Evolutionary conservation across 2,888 invertebrate species (phyloP), one percentile per base, ranked within the genome.

Genomic region (Belgica antarctica): DNA sequence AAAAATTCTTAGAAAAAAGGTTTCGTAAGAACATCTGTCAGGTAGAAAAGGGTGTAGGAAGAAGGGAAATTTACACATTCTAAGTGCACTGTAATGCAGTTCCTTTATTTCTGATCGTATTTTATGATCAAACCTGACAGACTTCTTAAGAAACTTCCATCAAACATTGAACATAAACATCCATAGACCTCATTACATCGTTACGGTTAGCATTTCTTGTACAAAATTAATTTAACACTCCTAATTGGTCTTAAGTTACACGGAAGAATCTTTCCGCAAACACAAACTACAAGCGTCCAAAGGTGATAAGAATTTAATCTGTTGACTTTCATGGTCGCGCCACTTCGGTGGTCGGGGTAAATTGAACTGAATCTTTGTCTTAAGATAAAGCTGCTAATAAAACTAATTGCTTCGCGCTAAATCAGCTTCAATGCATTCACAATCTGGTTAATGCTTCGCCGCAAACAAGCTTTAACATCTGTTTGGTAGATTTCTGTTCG

Each of bases 181-280:
- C 15, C 41, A 41, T 41, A 41, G 41, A 41, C 41, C n/a, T 41
- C 41, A 41, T 41, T n/a, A 41, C 41, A 41, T 41, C 15, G n/a
- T 41, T 41, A n/a, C 15, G 41, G 41, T 15, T 41, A 41, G 41
- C n/a, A 41, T 15, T 41, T 10, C 12, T 41, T 41, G 41, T 15
- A 41, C 41, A 41, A 41, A 41, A 41, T 41, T 41, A n/a, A n/a
- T n/a, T n/a, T n/a, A n/a, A n/a, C n/a, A n/a, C 41, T 41, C 15
- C 10, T 31, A 10, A 10, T 31, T 31, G 31, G 31, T 4, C 10
- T 31, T 31, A 10, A 10, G 4, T 31, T 31, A n/a, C n/a, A n/a
- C 31, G 31, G 10, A 31, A 31, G 5, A 31, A 31, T 31, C 10
- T 31, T 31, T 7, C 10, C 10, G 4, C 31, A 31, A 4, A 31